Percentiles rank a stretch among this genome's conserved stretches.
Evolutionary conservation across 2,797 vertebrate genomes (phyloP).

Genomic region (Euphonia xanthogaster): DNA sequence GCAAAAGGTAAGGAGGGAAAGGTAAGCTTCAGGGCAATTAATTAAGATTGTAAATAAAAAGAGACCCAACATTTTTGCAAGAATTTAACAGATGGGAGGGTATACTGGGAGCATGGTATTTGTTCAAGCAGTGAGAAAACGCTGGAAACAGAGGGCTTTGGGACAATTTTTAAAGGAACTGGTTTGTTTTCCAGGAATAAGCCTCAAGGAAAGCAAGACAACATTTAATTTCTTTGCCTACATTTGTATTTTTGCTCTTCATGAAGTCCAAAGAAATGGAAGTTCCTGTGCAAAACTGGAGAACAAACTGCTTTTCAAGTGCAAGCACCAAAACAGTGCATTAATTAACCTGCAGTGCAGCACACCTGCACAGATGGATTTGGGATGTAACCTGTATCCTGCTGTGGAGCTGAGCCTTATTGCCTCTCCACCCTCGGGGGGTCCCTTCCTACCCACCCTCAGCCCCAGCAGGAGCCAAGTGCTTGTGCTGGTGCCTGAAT

Average conservation of each 20-base stretch:
- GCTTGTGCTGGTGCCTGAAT: background rate
- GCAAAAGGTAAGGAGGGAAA: slow-evolving; percentile 9
- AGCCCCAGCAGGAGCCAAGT: background rate
- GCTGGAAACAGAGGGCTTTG: background rate
- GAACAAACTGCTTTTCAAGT: background rate
- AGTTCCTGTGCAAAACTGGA: background rate
- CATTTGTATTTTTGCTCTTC: background rate
- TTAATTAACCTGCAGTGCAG: background rate
- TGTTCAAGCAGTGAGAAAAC: background rate
- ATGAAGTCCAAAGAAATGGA: background rate
- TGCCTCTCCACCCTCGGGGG: fast-evolving
- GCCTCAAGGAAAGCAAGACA: background rate
- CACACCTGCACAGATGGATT: fast-evolving
- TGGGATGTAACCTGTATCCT: background rate
- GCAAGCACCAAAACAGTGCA: fast-evolving
- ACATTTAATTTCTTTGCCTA: background rate
- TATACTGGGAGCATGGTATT: background rate
- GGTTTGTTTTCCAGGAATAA: background rate
- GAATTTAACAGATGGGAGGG: slow-evolving; percentile 6
- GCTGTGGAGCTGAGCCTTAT: background rate
- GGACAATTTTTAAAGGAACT: background rate
- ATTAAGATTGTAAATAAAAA: slow-evolving; percentile 15
- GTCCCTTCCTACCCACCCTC: background rate
- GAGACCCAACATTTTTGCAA: background rate
- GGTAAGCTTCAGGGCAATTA: slow-evolving; percentile 9